Evolutionary conservation across 2,888 invertebrate genomes (phyloP).

Genomic region (Brachyopa scutellaris): DNA sequence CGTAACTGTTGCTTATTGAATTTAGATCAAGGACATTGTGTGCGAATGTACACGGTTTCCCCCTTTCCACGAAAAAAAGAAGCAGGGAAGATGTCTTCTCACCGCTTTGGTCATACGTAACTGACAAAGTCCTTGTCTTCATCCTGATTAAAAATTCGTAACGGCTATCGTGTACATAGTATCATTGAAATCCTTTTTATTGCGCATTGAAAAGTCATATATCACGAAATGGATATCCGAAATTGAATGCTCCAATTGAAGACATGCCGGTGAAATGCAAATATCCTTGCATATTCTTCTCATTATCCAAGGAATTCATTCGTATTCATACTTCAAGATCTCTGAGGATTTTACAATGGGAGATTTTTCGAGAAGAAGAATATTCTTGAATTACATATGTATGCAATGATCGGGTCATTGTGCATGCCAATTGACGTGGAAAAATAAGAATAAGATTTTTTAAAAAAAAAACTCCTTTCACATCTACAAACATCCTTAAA

Average conservation of each 20-base stretch:
- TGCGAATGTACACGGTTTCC: too few species aligned
- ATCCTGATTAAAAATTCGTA: conserved; percentile 61
- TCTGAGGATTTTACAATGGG: conserved; percentile 16
- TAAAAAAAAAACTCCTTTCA: too few species aligned
- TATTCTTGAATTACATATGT: background rate
- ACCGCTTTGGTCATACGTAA: background rate
- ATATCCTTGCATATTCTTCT: conserved; percentile 43
- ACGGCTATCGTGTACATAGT: conserved; percentile 40
- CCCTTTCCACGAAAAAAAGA: too few species aligned
- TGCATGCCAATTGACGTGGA: conserved; percentile 13
- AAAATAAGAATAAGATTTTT: background rate
- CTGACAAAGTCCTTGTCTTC: conserved; percentile 19
- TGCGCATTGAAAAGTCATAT: conserved; percentile 57
- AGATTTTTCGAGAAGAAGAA: too few species aligned
- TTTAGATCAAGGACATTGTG: too few species aligned
- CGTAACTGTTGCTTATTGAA: conserved; percentile 9
- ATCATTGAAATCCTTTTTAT: conserved; percentile 14
- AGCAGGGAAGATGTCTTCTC: background rate
- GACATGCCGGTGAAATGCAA: conserved; percentile 36
- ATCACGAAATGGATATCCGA: conserved; percentile 29
- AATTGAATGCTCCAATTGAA: conserved; percentile 30
- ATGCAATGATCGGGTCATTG: background rate
- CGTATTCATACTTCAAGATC: conserved; percentile 13
- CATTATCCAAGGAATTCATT: background rate
- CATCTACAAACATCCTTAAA: too few species aligned